phyloP scores from a whole-genome alignment of 2,113 vertebrate genomes.

The Caloenas nicobarica region DNA sequence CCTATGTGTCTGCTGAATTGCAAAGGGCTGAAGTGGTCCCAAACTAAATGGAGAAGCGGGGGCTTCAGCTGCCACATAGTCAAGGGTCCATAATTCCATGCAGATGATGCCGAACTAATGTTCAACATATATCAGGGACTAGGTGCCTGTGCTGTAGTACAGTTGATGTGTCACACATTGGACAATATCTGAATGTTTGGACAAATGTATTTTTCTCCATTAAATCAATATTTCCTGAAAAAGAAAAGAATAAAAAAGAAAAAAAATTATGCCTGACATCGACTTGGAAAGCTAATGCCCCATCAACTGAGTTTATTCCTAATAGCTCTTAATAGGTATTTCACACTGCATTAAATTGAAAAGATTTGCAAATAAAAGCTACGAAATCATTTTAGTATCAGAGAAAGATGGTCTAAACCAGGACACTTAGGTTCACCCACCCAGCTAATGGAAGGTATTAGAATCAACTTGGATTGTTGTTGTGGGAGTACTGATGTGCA shows the following conservation, averaged over 20 bases:
- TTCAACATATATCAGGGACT: not conserved
- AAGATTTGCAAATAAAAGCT: not conserved
- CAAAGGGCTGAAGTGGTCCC: not conserved
- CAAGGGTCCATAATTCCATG: not conserved
- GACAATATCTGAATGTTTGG: not conserved
- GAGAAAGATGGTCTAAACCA: not conserved
- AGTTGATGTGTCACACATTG: not conserved
- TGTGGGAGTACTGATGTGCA: not conserved
- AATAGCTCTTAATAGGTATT: not conserved
- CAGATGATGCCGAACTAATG: not conserved
- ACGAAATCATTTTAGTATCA: not conserved
- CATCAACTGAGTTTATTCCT: not conserved
- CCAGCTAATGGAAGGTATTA: not conserved
- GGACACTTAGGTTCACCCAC: not conserved
- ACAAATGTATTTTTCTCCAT: not conserved
- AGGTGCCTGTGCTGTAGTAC: not conserved
- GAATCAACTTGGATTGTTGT: not conserved
- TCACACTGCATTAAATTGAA: conserved; percentile 6
- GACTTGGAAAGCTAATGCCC: not conserved
- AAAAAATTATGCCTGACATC: not conserved
- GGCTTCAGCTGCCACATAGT: not conserved
- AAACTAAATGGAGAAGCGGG: not conserved
- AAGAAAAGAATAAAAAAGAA: not conserved
- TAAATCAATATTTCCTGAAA: not conserved
- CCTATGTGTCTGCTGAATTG: not conserved